Evolutionary conservation across 1,140 invertebrate genomes (phyloP), one percentile per base, ranked within the genome.

Genomic region (Goniozus legneri): DNA sequence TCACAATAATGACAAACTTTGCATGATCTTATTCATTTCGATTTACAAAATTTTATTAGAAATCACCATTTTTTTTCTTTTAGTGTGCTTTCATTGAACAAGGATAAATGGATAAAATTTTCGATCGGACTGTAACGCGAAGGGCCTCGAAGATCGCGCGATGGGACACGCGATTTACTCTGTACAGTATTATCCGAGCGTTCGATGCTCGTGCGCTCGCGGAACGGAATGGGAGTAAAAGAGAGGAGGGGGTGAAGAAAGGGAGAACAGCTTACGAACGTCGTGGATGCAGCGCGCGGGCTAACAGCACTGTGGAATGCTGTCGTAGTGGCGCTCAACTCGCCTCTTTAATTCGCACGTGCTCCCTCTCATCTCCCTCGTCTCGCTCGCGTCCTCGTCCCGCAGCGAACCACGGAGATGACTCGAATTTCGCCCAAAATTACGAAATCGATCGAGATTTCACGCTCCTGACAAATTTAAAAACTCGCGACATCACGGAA

Each of bases 291-390:
- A 65, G 60, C 59, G n/a, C n/a, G n/a, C n/a, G 60, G 64, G 57
- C 60, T 67, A 56, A 68, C 64, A 68, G 64, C 51, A 60, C 60
- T 55, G 43, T 71, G 73, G 73, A 75, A 75, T 75, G 73, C 69
- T 64, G 71, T 73, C 65, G 58, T 73, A 74, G 71, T 71, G 73
- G 73, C 70, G 71, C 73, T 75, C 73, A 75, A 75, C 71, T 70
- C 64, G 69, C 56, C 65, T 73, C 65, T 71, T 51, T 65, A 69
- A 70, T 66, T 66, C 68, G 59, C 71, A 67, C 69, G 68, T 69
- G 59, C 58, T 37, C 44, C 10, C 22, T 10, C 38, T 31, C 36
- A n/a, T 40, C 3, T 15, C 19, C 15, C n/a, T 15, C 16, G 22
- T 2, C 3, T 22, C 14, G 12, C 15, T 3, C 21, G 19, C 24